Base-by-base conservation (phyloP, 2,888 invertebrate genomes). In the Tetragonula carbonaria region DNA sequence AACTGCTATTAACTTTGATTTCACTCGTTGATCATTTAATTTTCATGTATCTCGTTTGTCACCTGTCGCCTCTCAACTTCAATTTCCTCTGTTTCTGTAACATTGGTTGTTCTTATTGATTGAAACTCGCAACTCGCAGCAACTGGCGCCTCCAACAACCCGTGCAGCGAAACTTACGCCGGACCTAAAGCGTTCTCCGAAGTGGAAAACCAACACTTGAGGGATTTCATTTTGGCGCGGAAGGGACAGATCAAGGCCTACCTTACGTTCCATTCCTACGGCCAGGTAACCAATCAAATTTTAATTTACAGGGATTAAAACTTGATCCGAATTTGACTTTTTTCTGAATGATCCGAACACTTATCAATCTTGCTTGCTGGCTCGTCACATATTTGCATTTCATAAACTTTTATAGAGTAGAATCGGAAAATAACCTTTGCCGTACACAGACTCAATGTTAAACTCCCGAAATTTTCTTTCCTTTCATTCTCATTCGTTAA, bases 231-330 rank as follows among this genome's bases (percentile, higher is more conserved):
- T 59, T 90, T 95, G 2, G 93, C 95, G 1, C 92, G 96, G 51
- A 94, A 95, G 0, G 90, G 94, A 14, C 94, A 95, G 21, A 95
- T 96, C 38, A 95, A 96, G 74, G 94, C 97, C 82, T 98, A 97
- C 92, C 91, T 98, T 18, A 96, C 97, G 0, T 95, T 98, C 85
- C 98, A 98, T 92, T 97, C 97, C 23, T 97, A 96, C 90, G 97
- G 97, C 18, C 95, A 96, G 86, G 94, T 94, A 45, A 38, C 4
- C n/a, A 21, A 14, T 6, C 2, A 55, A 59, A 16, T n/a, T 55
- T 53, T 14, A 4, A 33, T 62, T 50, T 28, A 50, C 21, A 18
- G 11, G 18, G 23, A 63, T 33, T 33, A 73, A 55, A 23, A 21
- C 8, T 45, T 45, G 13, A 51, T 33, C 2, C 21, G 21, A 67